Conservation (phyloP, 2,797 vertebrate genomes). For the Acanthopagrus latus region DNA sequence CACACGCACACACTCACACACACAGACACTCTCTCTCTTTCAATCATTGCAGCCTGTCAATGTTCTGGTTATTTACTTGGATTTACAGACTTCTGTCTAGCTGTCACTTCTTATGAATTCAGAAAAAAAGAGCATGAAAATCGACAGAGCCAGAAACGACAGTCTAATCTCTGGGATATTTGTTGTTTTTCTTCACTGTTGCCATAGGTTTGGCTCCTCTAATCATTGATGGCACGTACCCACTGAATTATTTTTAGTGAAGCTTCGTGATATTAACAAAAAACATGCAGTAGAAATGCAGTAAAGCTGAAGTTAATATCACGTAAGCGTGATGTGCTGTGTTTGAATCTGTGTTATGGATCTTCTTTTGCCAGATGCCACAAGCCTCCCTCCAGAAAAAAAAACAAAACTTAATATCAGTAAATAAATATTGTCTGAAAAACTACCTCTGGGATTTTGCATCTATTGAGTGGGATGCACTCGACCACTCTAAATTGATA, state of each 20-base stretch:
- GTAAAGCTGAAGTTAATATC: conserved; percentile 21
- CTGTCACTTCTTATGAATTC: conserved; percentile 68
- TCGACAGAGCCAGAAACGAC: conserved; percentile 58
- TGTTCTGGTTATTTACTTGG: conserved; percentile 53
- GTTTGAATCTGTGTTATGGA: conserved; percentile 13
- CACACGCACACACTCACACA: conserved; percentile 25
- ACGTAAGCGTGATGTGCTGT: conserved; percentile 24
- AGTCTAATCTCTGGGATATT: conserved; percentile 57
- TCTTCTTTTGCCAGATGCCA: conserved; percentile 43
- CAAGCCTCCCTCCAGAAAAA: conserved; percentile 40
- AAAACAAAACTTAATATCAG: conserved; percentile 55
- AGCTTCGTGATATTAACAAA: conserved; percentile 26
- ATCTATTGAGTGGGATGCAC: conserved; percentile 58
- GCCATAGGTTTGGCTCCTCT: conserved; percentile 44
- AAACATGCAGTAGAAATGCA: conserved; percentile 37
- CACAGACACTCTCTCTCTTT: conserved; percentile 23
- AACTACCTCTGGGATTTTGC: conserved; percentile 49
- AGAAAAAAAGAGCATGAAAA: conserved; percentile 52
- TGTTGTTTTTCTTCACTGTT: conserved; percentile 55
- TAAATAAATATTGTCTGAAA: conserved; percentile 53
- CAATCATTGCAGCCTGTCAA: conserved; percentile 36
- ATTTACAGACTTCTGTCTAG: conserved; percentile 68
- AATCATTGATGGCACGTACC: conserved; percentile 42
- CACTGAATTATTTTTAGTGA: conserved; percentile 57
- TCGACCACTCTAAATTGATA: conserved; percentile 48